Base-by-base conservation (phyloP, 53 echinoderm and acorn worm species). In the Stichopus horrens region DNA sequence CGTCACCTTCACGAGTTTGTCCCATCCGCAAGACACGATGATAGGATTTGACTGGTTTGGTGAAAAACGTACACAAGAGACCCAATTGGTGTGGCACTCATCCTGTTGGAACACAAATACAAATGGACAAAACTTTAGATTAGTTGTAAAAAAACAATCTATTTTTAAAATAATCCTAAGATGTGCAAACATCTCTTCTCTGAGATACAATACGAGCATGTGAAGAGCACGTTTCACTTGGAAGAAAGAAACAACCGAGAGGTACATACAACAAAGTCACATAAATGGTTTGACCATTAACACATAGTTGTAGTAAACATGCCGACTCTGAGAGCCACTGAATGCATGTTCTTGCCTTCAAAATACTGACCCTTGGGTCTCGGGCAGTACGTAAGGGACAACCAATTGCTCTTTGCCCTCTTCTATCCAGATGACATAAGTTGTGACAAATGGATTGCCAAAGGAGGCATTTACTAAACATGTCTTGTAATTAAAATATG, bases 61-160 rank as follows among this genome's bases (percentile, higher is more conserved):
- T 22, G 97, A 97, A 90, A 97, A 97, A 6, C 97, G 91, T 10
- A 97, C 97, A 75, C 97, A 97, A 53, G 95, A 95, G 9, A 93
- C 95, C 97, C 97, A 96, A 0, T 92, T 91, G 20, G 89, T 81
- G 86, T 97, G 97, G 85, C 91, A 91, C 68, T 97, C 97, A 56
- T 95, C 97, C 95, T 96, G 90, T 80, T 23, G 60, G 63, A 54
- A 73, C 5, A 76, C 63, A 55, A 63, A 54, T 4, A 7, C 71
- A 53, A 56, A 79, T 76, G 8, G 53, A 23, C 4, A 7, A 23
- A 23, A 8, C 79, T 4, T 52, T 78, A 37, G 37, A 1, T 37
- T 2, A 37, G n/a, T 13, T 57, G 20, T 4, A 67, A 67, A 67
- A 67, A 67, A 14, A n/a, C 13, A 67, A 67, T 11, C 68, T 14